These are phyloP conservation scores for Diabrotica undecimpunctata DNA, from an alignment of 1,140 invertebrate species.

Conservation along the genomic window DNA sequence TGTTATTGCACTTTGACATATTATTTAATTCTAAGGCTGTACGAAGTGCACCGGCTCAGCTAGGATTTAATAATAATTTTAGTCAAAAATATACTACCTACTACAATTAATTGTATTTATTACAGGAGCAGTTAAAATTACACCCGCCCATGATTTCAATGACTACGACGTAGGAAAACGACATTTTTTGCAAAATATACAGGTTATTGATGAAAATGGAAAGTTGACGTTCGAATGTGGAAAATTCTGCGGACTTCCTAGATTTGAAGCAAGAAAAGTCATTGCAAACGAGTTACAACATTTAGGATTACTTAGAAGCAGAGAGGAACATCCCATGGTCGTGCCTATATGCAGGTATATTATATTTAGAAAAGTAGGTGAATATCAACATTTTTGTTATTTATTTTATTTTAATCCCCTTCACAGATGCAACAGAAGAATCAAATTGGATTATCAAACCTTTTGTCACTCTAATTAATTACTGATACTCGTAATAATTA, in stretches of 20 bases:
- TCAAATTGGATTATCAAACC: no score
- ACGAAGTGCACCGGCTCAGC: no score
- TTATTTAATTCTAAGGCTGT: no score
- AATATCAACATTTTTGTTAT: no score
- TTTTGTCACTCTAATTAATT: no score
- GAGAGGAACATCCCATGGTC: constrained; percentile 75
- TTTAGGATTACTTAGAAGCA: constrained; percentile 63
- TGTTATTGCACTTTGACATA: no score
- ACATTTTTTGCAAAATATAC: constrained; percentile 69
- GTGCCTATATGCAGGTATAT: constrained; percentile 75
- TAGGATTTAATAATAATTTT: no score
- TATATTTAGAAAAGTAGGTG: neutral
- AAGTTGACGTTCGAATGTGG: constrained; percentile 58
- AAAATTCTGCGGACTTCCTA: constrained; percentile 64
- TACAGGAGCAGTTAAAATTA: constrained; percentile 91
- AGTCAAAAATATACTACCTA: no score
- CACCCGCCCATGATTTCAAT: constrained; percentile 87
- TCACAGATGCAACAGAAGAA: no score
- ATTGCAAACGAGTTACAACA: constrained; percentile 58
- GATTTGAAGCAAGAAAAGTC: constrained; percentile 77
- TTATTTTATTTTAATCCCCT: no score
- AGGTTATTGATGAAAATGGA: constrained; percentile 81
- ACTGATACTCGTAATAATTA: no score
- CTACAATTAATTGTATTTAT: neutral
- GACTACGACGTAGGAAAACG: constrained; percentile 82